Evolutionary conservation across 2,888 invertebrate genomes (phyloP).

Genomic region (Pollenia labialis): DNA sequence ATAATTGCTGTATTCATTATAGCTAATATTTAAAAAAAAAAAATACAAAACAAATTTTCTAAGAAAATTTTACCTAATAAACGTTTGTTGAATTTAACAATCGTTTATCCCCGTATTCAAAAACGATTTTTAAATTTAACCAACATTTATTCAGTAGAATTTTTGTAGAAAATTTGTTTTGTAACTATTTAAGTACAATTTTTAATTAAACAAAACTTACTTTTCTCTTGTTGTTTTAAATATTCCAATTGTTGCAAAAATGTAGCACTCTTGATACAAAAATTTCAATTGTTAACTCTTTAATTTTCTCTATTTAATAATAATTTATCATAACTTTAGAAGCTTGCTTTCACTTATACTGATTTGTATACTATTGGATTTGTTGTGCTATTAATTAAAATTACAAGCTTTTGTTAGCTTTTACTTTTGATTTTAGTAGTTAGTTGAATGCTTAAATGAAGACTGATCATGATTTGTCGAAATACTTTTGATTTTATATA

Average conservation of each 20-base stretch:
- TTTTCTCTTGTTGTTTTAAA: neutral
- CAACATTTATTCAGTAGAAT: too few relatives aligned
- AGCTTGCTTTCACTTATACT: neutral
- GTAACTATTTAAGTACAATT: neutral
- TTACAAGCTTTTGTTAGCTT: slow-evolving; percentile 4
- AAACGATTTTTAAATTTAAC: too few relatives aligned
- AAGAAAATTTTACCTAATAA: too few relatives aligned
- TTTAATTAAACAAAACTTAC: slow-evolving; percentile 20
- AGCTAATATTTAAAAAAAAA: too few relatives aligned
- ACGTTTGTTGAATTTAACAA: too few relatives aligned
- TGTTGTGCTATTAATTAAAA: slow-evolving; percentile 5
- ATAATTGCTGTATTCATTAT: too few relatives aligned
- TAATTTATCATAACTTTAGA: neutral
- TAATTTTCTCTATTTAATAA: slow-evolving; percentile 1
- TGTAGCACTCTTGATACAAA: neutral
- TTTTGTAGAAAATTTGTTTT: neutral
- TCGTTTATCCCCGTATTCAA: too few relatives aligned
- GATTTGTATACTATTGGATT: neutral
- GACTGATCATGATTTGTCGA: slow-evolving; percentile 63
- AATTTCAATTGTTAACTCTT: neutral
- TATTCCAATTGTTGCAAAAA: neutral
- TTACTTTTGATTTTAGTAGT: slow-evolving; percentile 25
- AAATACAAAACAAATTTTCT: too few relatives aligned
- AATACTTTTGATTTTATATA: slow-evolving; percentile 66
- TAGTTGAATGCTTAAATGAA: slow-evolving; percentile 57